These are phyloP conservation scores for Volucella inflata DNA, from an alignment of 2,888 invertebrate species.

Conservation along the genomic window DNA sequence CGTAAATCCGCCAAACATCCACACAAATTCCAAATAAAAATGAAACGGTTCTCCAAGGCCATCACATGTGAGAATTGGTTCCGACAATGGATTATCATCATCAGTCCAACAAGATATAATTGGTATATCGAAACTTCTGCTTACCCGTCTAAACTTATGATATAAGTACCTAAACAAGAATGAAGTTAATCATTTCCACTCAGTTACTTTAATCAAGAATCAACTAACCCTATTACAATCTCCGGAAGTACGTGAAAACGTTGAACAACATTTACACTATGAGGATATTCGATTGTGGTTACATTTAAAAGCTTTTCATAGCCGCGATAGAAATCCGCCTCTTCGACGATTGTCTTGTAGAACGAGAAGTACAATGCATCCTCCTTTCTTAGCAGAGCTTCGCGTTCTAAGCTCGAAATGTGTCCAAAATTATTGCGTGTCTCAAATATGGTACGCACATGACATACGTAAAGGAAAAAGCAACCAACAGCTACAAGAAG, in stretches of 20 bases:
- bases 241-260: slow-evolving; percentile 94
- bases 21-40: slow-evolving; percentile 92
- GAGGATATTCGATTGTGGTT: slow-evolving; percentile 91
- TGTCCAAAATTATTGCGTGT: slow-evolving; percentile 93
- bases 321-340: slow-evolving; percentile 87
- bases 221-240: slow-evolving; percentile 85
- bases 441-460: slow-evolving; percentile 90
- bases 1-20: slow-evolving; percentile 90
- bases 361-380: slow-evolving; percentile 96
- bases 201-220: background rate
- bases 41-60: slow-evolving; percentile 92
- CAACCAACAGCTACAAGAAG: slow-evolving; percentile 84
- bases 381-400: slow-evolving; percentile 93
- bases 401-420: slow-evolving; percentile 91
- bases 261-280: slow-evolving; percentile 91
- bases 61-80: slow-evolving; percentile 87
- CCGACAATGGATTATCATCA: slow-evolving; percentile 85
- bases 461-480: slow-evolving; percentile 87
- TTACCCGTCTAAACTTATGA: slow-evolving; percentile 77
- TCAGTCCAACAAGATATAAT: slow-evolving; percentile 83
- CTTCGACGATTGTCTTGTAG: slow-evolving; percentile 91
- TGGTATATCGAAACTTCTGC: slow-evolving; percentile 69
- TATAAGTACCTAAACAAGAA: slow-evolving; percentile 79
- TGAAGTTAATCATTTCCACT: background rate
- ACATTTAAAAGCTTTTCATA: slow-evolving; percentile 88